A percentile compares a stretch with the other conserved stretches of the same genome.
Evolutionary conservation across 37 sponge, comb jelly and placozoan species (phyloP).

Genomic region (Beroe forskalii): DNA sequence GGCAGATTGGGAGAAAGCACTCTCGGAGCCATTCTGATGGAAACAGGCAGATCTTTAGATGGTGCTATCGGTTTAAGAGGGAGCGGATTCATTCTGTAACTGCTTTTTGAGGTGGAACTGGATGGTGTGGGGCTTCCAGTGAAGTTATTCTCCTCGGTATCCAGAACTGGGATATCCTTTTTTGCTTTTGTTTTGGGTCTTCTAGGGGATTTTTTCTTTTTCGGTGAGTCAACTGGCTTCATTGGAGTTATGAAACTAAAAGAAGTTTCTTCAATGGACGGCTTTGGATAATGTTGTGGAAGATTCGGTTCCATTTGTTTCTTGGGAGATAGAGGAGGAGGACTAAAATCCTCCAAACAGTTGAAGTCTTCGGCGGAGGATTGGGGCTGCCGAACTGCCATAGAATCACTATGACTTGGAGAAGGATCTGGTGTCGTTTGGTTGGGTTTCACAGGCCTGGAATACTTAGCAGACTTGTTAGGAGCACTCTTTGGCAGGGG

Average conservation of each 20-base stretch:
- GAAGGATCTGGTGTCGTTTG: too few species aligned
- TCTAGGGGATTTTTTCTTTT: not conserved
- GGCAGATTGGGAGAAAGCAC: slow-evolving; percentile 9
- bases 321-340: slow-evolving; percentile 18
- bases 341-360: not conserved
- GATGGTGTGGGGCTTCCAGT: not conserved
- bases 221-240: slow-evolving; percentile 18
- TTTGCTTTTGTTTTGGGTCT: not conserved
- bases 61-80: not conserved
- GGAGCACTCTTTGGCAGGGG: not conserved
- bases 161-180: not conserved
- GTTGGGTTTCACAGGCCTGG: too few species aligned
- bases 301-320: not conserved
- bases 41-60: not conserved
- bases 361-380: not conserved
- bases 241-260: slow-evolving; percentile 57
- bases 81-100: not conserved
- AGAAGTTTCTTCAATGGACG: not conserved
- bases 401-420: not conserved
- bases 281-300: not conserved
- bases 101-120: not conserved
- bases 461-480: not conserved
- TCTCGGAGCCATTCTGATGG: not conserved
- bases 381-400: not conserved
- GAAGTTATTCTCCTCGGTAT: too few species aligned